Evolutionary conservation across 2,113 vertebrate species (phyloP).

Genomic region (Ailuropoda melanoleuca): DNA sequence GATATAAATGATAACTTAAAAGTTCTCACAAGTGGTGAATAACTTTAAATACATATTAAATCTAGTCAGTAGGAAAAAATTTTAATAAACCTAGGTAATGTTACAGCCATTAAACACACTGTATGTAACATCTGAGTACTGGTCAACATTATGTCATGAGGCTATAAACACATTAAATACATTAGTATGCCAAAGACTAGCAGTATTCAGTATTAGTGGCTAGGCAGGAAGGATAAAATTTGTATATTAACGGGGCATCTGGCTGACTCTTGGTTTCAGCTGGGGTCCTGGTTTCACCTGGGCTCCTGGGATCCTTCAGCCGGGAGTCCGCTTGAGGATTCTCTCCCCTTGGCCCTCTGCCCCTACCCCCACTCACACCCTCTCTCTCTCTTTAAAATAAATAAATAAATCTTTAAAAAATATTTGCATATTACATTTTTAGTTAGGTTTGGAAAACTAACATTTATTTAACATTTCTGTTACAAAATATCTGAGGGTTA

Average conservation of each 20-base stretch:
- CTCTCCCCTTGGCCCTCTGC: background rate
- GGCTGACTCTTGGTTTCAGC: background rate
- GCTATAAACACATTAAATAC: background rate
- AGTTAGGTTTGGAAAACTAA: background rate
- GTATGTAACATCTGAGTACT: background rate
- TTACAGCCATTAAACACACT: background rate
- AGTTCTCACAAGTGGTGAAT: background rate
- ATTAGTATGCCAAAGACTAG: background rate
- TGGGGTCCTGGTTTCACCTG: background rate
- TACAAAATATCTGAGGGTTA: background rate
- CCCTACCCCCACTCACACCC: too few relatives aligned
- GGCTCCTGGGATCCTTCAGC: background rate
- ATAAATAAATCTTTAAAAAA: background rate
- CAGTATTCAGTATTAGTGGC: background rate
- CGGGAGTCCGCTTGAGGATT: background rate
- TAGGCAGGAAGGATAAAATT: background rate
- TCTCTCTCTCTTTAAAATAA: background rate
- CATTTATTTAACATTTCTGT: background rate
- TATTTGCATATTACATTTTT: background rate
- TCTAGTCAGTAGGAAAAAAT: background rate
- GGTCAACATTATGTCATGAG: background rate
- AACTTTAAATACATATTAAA: conserved; percentile 15
- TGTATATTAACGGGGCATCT: background rate
- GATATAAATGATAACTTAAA: background rate
- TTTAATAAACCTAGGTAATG: background rate